Evolutionary conservation across 2,888 invertebrate genomes (phyloP).

Genomic region (Eretmocerus hayati): DNA sequence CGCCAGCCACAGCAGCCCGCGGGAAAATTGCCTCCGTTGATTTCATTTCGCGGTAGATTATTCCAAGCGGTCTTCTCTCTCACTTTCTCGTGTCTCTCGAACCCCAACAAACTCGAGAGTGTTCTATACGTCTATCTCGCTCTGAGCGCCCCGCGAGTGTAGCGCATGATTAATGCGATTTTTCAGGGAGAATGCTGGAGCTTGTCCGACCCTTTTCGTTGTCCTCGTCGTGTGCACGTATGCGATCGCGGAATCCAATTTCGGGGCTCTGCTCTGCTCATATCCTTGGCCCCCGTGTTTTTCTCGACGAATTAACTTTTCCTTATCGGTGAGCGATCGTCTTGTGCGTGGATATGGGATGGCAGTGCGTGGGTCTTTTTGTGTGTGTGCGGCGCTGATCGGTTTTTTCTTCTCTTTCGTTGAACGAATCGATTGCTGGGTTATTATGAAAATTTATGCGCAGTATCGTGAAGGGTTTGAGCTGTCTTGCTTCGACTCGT

Average conservation of each 20-base stretch:
- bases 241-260: conserved; percentile 14
- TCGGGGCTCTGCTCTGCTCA: conserved; percentile 3
- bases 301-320: conserved; percentile 19
- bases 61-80: conserved; percentile 37
- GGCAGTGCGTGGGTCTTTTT: too few relatives aligned
- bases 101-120: conserved; percentile 5
- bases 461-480: neutral
- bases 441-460: conserved; percentile 20
- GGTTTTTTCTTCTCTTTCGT: conserved; percentile 9
- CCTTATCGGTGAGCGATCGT: conserved; percentile 15
- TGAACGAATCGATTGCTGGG: conserved; percentile 2
- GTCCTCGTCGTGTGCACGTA: neutral
- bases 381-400: neutral
- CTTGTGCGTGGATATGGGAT: neutral
- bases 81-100: conserved; percentile 12
- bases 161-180: conserved; percentile 43
- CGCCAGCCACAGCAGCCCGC: conserved; percentile 1
- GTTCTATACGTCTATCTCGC: conserved; percentile 24
- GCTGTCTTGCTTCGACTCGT: too few relatives aligned
- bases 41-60: conserved; percentile 47
- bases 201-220: conserved; percentile 10
- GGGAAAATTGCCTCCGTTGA: conserved; percentile 34
- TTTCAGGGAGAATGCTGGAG: conserved; percentile 29
- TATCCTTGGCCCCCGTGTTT: neutral
- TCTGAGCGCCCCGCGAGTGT: neutral